phyloP scores from a whole-genome alignment of 2,113 vertebrate genomes.

The Aldabrachelys gigantea region DNA sequence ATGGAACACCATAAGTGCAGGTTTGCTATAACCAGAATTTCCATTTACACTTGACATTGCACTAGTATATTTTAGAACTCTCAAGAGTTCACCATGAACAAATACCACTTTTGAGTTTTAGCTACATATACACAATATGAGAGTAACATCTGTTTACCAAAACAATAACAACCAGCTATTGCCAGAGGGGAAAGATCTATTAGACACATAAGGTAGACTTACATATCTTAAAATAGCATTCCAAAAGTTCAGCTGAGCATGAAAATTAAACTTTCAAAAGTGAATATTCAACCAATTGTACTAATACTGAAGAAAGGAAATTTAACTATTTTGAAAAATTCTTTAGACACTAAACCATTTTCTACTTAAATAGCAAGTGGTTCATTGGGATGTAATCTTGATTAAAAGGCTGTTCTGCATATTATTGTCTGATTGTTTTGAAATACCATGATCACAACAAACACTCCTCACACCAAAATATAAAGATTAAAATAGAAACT shows the following conservation, averaged over 20 bases:
- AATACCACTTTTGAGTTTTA: not conserved
- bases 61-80: not conserved
- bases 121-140: not conserved
- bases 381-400: not conserved
- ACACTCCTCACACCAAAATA: fast-evolving
- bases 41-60: not conserved
- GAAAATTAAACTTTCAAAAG: slow-evolving; percentile 69
- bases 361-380: slow-evolving; percentile 9
- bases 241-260: slow-evolving; percentile 66
- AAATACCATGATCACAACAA: not conserved
- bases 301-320: not conserved
- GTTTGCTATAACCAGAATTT: not conserved
- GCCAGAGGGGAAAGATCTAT: slow-evolving; percentile 6
- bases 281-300: slow-evolving; percentile 54
- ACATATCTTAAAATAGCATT: slow-evolving; percentile 56
- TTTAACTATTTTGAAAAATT: slow-evolving; percentile 41
- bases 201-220: not conserved
- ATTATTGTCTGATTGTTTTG: not conserved
- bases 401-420: not conserved
- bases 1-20: not conserved
- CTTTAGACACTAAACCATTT: slow-evolving; percentile 28
- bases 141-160: not conserved
- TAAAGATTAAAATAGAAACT: not conserved
- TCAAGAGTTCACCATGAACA: not conserved
- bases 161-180: slow-evolving; percentile 1